phyloP scores from a whole-genome alignment of 2,888 invertebrate species.

The Tipula confusa region DNA sequence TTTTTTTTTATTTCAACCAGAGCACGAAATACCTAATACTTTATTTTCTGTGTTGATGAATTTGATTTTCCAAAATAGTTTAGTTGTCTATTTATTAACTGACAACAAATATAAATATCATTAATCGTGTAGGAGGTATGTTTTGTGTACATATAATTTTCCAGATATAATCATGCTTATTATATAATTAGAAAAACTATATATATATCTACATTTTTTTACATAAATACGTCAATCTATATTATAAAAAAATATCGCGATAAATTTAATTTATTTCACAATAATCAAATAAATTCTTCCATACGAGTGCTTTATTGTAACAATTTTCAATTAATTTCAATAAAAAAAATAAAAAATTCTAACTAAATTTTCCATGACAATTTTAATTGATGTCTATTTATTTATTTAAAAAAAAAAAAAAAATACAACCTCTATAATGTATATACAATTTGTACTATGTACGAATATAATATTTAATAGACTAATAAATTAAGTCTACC shows the following conservation, averaged over 20 bases:
- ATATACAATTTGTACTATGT: too few relatives aligned
- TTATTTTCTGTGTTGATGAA: too few relatives aligned
- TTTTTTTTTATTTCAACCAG: too few relatives aligned
- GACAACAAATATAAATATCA: too few relatives aligned
- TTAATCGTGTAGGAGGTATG: too few relatives aligned
- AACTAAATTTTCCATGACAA: constrained; percentile 25
- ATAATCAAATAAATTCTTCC: neutral
- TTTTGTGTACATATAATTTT: neutral
- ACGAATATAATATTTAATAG: neutral
- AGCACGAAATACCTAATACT: too few relatives aligned
- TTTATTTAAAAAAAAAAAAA: neutral
- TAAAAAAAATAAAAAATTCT: neutral
- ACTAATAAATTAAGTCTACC: neutral
- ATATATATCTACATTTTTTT: neutral
- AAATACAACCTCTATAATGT: neutral
- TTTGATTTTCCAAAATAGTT: too few relatives aligned
- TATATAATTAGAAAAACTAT: neutral
- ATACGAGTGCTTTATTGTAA: neutral
- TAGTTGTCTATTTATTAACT: too few relatives aligned
- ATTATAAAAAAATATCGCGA: neutral
- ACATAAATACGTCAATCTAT: neutral
- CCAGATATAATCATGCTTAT: neutral
- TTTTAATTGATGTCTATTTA: constrained; percentile 12
- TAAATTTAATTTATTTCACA: neutral
- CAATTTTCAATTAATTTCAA: neutral